Conservation (phyloP, 1,140 invertebrate genomes). For the Lepidotrigona ventralis region DNA sequence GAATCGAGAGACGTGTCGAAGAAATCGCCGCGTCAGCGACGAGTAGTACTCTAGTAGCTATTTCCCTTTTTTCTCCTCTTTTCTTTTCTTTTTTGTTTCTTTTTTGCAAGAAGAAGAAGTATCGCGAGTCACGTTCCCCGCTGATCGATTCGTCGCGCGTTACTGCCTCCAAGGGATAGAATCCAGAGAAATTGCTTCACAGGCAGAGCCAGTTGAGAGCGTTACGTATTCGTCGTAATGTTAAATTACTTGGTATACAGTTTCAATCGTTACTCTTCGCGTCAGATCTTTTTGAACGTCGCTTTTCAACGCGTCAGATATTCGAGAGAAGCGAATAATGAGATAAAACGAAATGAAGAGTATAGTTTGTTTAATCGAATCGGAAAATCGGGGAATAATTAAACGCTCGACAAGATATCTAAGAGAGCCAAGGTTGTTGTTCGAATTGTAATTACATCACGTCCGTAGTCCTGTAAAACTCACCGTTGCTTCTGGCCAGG, state of each 20-base stretch:
- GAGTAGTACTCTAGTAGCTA: background rate
- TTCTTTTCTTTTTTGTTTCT: constrained; percentile 15
- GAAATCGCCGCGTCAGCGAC: constrained; percentile 6
- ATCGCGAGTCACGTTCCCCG: constrained; percentile 51
- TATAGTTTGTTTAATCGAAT: background rate
- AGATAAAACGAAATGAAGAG: background rate
- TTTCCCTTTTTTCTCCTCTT: constrained; percentile 29
- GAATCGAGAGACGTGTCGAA: background rate
- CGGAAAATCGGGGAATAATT: constrained; percentile 28
- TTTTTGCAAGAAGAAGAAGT: constrained; percentile 10
- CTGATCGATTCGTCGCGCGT: constrained; percentile 57
- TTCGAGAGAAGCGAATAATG: background rate
- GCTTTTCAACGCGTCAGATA: no score
- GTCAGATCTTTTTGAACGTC: background rate
- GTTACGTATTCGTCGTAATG: constrained; percentile 36
- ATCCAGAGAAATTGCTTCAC: constrained; percentile 52
- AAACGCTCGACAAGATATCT: constrained; percentile 35
- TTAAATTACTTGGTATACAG: background rate
- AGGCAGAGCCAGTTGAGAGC: background rate
- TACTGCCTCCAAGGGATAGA: constrained; percentile 49
- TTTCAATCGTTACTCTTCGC: background rate
- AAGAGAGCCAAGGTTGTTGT: constrained; percentile 26
- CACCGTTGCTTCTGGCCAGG: constrained; percentile 85
- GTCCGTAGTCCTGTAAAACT: constrained; percentile 28
- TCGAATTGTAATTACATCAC: constrained; percentile 34